Conservation (phyloP, 2,797 vertebrate species). For the Heliangelus exortis region DNA sequence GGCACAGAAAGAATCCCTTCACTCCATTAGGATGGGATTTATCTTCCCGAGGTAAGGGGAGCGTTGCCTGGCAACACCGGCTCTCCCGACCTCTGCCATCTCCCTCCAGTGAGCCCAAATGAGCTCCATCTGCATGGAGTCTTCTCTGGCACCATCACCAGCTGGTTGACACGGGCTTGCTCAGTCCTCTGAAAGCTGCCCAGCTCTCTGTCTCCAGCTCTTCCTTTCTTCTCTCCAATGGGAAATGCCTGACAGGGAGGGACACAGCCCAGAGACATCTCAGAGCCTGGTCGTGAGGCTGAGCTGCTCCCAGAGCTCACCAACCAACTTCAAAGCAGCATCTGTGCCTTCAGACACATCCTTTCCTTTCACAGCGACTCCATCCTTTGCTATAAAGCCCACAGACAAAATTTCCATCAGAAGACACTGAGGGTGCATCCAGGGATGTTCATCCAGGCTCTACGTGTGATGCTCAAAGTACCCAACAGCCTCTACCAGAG, state of each 20-base stretch:
- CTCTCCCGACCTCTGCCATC: constrained; percentile 31
- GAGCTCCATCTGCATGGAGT: background rate
- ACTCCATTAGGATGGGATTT: constrained; percentile 60
- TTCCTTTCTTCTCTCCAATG: background rate
- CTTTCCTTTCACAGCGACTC: background rate
- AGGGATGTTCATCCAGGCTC: background rate
- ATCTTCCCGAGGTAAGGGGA: constrained; percentile 43
- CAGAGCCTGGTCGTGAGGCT: background rate
- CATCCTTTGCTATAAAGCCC: background rate
- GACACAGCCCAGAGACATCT: background rate
- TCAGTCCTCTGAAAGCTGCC: rapidly evolving
- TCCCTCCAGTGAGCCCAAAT: constrained; percentile 30
- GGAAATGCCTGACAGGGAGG: background rate
- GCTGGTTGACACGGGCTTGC: background rate
- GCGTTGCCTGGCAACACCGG: constrained; percentile 59
- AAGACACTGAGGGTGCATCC: no score
- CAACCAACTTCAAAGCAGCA: background rate
- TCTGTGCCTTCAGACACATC: background rate
- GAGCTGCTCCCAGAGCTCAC: background rate
- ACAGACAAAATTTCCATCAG: background rate
- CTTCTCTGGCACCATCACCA: background rate
- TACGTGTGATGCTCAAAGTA: background rate
- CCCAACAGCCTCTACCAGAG: background rate
- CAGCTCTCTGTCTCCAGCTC: background rate
- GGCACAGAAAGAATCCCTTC: background rate